These are phyloP conservation scores for Holothuria leucospilota DNA, from an alignment of 53 echinoderm and acorn worm species.

Conservation along the genomic window DNA sequence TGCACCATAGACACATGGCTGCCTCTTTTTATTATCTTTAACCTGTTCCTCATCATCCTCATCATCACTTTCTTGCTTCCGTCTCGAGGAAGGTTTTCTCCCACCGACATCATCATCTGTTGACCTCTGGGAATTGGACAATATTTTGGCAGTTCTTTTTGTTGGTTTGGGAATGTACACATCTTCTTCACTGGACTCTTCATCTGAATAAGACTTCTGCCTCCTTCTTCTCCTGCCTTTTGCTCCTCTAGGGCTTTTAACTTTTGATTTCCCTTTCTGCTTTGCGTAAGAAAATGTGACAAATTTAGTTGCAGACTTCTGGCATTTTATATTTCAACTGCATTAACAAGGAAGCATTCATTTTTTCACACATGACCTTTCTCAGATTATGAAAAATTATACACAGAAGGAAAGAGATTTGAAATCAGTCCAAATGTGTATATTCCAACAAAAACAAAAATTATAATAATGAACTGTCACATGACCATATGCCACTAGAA, in stretches of 20 bases:
- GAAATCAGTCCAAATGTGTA: too few species aligned
- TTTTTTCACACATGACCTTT: too few species aligned
- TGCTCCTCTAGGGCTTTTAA: slow-evolving; percentile 55
- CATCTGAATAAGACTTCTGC: slow-evolving; percentile 58
- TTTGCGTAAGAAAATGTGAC: not conserved
- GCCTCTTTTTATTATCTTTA: slow-evolving; percentile 41
- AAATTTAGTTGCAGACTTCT: too few species aligned
- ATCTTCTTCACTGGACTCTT: slow-evolving; percentile 84
- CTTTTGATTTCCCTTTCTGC: slow-evolving; percentile 40
- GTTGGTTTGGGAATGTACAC: slow-evolving; percentile 79
- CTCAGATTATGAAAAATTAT: too few species aligned
- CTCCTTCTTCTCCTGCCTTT: slow-evolving; percentile 61
- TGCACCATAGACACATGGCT: slow-evolving; percentile 10
- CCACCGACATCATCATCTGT: slow-evolving; percentile 40
- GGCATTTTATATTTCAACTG: too few species aligned
- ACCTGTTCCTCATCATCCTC: slow-evolving; percentile 58
- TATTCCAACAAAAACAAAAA: too few species aligned
- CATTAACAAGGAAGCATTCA: too few species aligned
- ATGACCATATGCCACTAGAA: too few species aligned
- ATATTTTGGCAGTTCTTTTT: slow-evolving; percentile 58
- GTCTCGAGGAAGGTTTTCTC: slow-evolving; percentile 26
- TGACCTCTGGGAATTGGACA: slow-evolving; percentile 44
- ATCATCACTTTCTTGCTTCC: slow-evolving; percentile 45
- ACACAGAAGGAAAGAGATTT: too few species aligned
- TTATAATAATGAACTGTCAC: too few species aligned